Evolutionary conservation across 2,888 invertebrate genomes (phyloP).

Genomic region (Drosophila borealis): DNA sequence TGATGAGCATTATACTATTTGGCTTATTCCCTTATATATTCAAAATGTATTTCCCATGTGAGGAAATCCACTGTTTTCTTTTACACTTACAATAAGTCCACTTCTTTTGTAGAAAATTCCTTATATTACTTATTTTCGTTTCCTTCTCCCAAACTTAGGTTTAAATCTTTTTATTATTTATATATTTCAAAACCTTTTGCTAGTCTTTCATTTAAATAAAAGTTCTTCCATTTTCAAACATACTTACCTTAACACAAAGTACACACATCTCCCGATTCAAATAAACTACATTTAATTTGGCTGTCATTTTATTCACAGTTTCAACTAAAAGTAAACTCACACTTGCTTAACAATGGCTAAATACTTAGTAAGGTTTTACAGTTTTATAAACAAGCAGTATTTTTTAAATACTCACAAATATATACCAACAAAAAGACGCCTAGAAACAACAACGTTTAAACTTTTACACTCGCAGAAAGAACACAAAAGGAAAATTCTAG

Average conservation of each 20-base stretch:
- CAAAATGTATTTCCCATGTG: too few relatives aligned
- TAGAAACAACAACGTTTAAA: slow-evolving; percentile 56
- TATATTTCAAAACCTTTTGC: too few relatives aligned
- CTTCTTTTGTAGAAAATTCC: too few relatives aligned
- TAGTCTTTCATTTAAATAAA: background rate
- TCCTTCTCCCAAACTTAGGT: too few relatives aligned
- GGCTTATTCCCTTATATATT: too few relatives aligned
- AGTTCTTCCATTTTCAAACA: background rate
- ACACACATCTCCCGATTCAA: background rate
- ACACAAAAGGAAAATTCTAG: slow-evolving; percentile 2
- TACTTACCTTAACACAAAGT: background rate
- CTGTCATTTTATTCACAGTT: slow-evolving; percentile 58
- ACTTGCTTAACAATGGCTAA: slow-evolving; percentile 57
- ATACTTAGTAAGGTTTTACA: slow-evolving; percentile 51
- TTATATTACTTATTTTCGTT: too few relatives aligned
- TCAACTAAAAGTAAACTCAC: slow-evolving; percentile 56
- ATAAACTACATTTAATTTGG: slow-evolving; percentile 59
- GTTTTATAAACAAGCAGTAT: slow-evolving; percentile 59
- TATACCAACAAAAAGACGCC: slow-evolving; percentile 39
- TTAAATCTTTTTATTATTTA: too few relatives aligned
- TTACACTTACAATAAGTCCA: too few relatives aligned
- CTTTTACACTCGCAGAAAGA: slow-evolving; percentile 37
- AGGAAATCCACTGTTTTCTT: too few relatives aligned
- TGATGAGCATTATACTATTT: too few relatives aligned
- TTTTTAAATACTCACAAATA: slow-evolving; percentile 29